These are phyloP conservation scores for Panagrolaimus sp. DNA, from an alignment of 1,140 invertebrate species.

Conservation along the genomic window DNA sequence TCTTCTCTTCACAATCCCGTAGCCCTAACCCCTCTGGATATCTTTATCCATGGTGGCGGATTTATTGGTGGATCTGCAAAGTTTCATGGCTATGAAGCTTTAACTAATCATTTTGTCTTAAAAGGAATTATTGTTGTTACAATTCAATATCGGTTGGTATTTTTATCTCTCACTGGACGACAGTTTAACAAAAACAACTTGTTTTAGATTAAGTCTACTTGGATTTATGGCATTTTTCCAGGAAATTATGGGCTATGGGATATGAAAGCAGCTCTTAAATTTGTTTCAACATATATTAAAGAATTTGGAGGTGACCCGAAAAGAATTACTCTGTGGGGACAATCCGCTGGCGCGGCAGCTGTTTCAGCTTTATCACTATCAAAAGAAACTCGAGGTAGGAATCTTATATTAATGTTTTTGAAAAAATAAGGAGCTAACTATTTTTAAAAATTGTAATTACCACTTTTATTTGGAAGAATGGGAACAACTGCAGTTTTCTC, in stretches of 20 bases:
- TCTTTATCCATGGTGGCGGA: constrained; percentile 90
- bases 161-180: too few species aligned
- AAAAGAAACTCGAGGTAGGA: constrained; percentile 66
- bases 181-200: too few species aligned
- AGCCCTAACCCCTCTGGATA: constrained; percentile 3
- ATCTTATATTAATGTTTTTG: too few species aligned
- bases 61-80: neutral
- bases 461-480: too few species aligned
- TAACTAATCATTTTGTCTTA: constrained; percentile 44
- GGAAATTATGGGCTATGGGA: constrained; percentile 69
- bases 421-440: too few species aligned
- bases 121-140: constrained; percentile 69
- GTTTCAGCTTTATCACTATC: constrained; percentile 74
- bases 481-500: too few species aligned
- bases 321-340: constrained; percentile 61
- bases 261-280: constrained; percentile 72
- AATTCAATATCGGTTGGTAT: constrained; percentile 70
- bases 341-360: constrained; percentile 72
- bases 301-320: constrained; percentile 61
- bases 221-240: constrained; percentile 50
- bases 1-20: constrained; percentile 67
- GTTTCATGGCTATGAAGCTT: neutral
- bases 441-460: too few species aligned
- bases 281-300: constrained; percentile 56
- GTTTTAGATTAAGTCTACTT: constrained; percentile 62